These are phyloP conservation scores for Microcebus murinus DNA, from an alignment of 2,113 vertebrate genomes.

Conservation along the genomic window DNA sequence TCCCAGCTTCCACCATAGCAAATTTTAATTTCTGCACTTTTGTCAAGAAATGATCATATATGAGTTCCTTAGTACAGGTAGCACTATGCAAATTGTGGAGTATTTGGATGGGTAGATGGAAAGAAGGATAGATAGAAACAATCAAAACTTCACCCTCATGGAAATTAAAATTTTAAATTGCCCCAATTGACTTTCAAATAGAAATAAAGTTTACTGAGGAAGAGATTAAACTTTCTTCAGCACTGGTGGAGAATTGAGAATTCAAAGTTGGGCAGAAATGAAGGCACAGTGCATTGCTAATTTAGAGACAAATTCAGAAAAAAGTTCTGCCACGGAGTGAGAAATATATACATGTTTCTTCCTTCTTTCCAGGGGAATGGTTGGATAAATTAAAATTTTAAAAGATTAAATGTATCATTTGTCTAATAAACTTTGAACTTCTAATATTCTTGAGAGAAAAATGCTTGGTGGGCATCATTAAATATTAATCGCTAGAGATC, in stretches of 20 bases:
- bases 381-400: slow-evolving; percentile 60
- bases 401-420: slow-evolving; percentile 66
- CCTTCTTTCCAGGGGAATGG: slow-evolving; percentile 50
- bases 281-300: neutral
- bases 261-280: neutral
- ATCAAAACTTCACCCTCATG: neutral
- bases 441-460: slow-evolving; percentile 70
- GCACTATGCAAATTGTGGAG: neutral
- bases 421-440: slow-evolving; percentile 68
- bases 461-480: slow-evolving; percentile 71
- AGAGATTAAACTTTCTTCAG: neutral
- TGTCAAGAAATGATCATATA: neutral
- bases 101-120: neutral
- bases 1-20: neutral
- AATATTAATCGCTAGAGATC: slow-evolving; percentile 76
- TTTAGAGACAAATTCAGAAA: slow-evolving; percentile 46
- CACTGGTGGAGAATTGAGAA: neutral
- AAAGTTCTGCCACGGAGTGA: slow-evolving; percentile 40
- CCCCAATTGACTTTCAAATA: neutral
- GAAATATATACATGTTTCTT: slow-evolving; percentile 40
- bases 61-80: neutral
- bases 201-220: neutral
- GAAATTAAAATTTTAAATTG: neutral
- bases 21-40: neutral
- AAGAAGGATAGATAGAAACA: neutral